These are phyloP conservation scores for Epinephelus lanceolatus DNA, from an alignment of 2,113 vertebrate genomes.

Conservation along the genomic window DNA sequence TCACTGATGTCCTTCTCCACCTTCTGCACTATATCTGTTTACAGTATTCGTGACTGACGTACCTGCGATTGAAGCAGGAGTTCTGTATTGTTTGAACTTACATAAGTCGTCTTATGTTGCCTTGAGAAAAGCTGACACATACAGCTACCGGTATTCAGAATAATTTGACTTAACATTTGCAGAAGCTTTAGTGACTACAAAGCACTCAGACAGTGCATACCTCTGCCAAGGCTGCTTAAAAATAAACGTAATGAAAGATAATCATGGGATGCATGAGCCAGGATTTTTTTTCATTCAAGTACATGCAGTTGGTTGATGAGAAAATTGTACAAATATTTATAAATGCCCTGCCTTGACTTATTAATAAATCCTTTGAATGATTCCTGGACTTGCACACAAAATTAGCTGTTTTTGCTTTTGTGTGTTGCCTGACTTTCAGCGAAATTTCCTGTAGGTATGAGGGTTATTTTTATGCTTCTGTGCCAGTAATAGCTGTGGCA, in stretches of 20 bases:
- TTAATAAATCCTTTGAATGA: not conserved
- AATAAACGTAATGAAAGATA: too few relatives aligned
- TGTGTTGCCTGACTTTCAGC: not conserved
- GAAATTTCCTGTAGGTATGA: not conserved
- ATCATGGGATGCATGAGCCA: not conserved
- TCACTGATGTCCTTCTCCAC: not conserved
- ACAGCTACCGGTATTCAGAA: not conserved
- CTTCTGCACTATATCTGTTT: not conserved
- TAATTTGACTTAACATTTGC: not conserved
- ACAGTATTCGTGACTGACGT: not conserved
- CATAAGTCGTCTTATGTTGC: not conserved
- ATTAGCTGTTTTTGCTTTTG: not conserved
- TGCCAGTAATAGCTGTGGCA: too few relatives aligned
- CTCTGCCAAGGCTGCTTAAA: not conserved
- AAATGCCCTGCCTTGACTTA: not conserved
- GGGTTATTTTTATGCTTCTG: not conserved
- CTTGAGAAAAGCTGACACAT: not conserved
- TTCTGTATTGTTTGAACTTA: not conserved
- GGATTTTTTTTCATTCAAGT: not conserved
- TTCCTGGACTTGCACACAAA: not conserved
- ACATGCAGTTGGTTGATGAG: not conserved
- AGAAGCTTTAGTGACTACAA: not conserved
- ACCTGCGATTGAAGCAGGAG: not conserved
- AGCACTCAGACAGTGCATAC: not conserved
- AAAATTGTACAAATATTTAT: not conserved